Percentiles rank a stretch among this genome's conserved stretches.
phyloP scores from a whole-genome alignment of 2,113 vertebrate genomes.

The Sander vitreus region DNA sequence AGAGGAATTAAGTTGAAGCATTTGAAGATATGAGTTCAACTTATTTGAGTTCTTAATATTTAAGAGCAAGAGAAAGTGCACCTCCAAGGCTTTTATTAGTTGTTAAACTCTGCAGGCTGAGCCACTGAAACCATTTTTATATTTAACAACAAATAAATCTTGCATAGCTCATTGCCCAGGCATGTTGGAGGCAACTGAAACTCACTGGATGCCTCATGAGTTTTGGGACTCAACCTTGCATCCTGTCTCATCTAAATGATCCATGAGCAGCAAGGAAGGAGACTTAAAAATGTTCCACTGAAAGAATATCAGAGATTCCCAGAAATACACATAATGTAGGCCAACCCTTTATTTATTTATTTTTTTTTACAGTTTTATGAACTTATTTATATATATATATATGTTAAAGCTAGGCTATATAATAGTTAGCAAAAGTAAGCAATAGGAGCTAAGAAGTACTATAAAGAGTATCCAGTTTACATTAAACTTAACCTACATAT shows the following conservation, averaged over 20 bases:
- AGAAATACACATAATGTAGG: slow-evolving; percentile 18
- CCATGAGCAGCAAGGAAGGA: slow-evolving; percentile 18
- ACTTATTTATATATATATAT: not conserved
- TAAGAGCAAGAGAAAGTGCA: slow-evolving; percentile 10
- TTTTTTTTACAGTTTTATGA: not conserved
- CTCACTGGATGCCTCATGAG: slow-evolving; percentile 45
- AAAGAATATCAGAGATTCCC: slow-evolving; percentile 19
- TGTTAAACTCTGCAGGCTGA: slow-evolving; percentile 14
- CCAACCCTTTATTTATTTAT: not conserved
- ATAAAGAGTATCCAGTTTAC: not conserved
- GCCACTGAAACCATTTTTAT: slow-evolving; percentile 10
- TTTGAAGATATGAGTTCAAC: slow-evolving; percentile 7
- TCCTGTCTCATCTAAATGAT: slow-evolving; percentile 56
- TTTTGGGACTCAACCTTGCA: slow-evolving; percentile 44
- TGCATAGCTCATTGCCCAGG: slow-evolving; percentile 48
- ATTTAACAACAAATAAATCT: slow-evolving; percentile 55
- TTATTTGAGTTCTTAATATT: not conserved
- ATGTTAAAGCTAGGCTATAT: too few relatives aligned
- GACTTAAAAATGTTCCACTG: slow-evolving; percentile 30
- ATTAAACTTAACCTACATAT: not conserved
- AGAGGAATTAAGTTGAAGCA: not conserved
- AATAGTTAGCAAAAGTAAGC: not conserved
- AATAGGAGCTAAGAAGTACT: not conserved
- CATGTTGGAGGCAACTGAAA: slow-evolving; percentile 56
- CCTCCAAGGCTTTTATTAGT: not conserved